These are phyloP conservation scores for Synanthedon tipuliformis DNA, from an alignment of 2,888 invertebrate species.

Conservation along the genomic window DNA sequence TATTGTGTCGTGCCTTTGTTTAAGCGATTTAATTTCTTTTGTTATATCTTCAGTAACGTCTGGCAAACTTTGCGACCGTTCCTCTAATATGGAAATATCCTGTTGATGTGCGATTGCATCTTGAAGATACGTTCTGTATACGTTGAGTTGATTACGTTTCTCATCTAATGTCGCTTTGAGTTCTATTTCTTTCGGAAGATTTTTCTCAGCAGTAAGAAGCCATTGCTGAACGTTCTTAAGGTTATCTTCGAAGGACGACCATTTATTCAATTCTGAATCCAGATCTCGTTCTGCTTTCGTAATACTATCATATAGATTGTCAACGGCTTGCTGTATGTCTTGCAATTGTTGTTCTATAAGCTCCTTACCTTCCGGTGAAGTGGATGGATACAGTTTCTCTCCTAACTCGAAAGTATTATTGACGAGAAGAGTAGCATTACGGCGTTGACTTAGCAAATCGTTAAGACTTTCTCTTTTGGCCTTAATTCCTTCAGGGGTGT, in stretches of 20 bases:
- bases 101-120: slow-evolving; percentile 88
- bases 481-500: slow-evolving; percentile 76
- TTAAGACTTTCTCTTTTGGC: slow-evolving; percentile 78
- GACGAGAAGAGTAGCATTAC: slow-evolving; percentile 78
- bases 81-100: slow-evolving; percentile 83
- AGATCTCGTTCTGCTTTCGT: slow-evolving; percentile 83
- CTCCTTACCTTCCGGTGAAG: slow-evolving; percentile 89
- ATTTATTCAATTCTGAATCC: slow-evolving; percentile 85
- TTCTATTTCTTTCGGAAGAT: slow-evolving; percentile 82
- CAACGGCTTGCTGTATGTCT: slow-evolving; percentile 85
- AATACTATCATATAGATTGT: slow-evolving; percentile 83
- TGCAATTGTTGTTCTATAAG: slow-evolving; percentile 84
- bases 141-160: slow-evolving; percentile 87
- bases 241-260: slow-evolving; percentile 92
- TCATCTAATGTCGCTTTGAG: slow-evolving; percentile 89
- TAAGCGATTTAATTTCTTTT: slow-evolving; percentile 76
- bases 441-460: slow-evolving; percentile 80
- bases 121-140: slow-evolving; percentile 84
- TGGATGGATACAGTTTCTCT: slow-evolving; percentile 87
- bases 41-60: slow-evolving; percentile 82
- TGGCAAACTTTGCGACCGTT: slow-evolving; percentile 83
- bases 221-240: slow-evolving; percentile 82
- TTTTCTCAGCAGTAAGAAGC: slow-evolving; percentile 80
- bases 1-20: slow-evolving; percentile 78
- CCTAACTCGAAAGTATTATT: slow-evolving; percentile 89